These are phyloP conservation scores for Phalacrocorax pelagicus DNA, from an alignment of 2,113 vertebrate genomes.

Conservation along the genomic window DNA sequence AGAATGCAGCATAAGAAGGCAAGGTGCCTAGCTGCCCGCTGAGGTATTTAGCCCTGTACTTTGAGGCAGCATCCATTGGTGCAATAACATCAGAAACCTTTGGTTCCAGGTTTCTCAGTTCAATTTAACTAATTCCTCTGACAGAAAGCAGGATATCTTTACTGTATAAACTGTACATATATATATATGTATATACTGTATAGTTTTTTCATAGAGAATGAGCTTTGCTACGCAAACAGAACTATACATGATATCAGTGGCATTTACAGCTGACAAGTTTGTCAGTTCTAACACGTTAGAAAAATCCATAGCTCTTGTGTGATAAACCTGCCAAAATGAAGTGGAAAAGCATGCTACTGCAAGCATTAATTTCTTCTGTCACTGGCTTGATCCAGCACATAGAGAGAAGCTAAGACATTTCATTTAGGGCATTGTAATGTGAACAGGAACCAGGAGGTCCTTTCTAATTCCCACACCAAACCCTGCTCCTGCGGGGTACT, in stretches of 20 bases:
- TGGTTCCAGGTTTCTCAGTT: not conserved
- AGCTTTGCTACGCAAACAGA: not conserved
- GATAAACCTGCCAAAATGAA: slow-evolving; percentile 10
- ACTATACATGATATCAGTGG: not conserved
- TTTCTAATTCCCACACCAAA: not conserved
- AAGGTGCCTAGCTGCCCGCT: not conserved
- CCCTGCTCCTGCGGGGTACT: fast-evolving
- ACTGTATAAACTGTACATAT: too few relatives aligned
- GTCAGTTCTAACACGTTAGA: not conserved
- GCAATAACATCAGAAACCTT: not conserved
- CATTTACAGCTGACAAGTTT: slow-evolving; percentile 3
- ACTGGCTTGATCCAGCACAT: not conserved
- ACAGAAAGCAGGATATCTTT: not conserved
- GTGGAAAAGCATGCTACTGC: not conserved
- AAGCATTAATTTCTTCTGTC: not conserved
- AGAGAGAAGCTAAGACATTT: not conserved
- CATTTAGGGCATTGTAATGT: not conserved
- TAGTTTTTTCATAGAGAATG: not conserved
- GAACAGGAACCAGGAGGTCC: not conserved
- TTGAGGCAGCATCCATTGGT: not conserved
- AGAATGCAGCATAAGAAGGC: not conserved
- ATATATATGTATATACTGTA: too few relatives aligned
- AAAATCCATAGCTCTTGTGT: not conserved
- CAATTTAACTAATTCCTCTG: not conserved
- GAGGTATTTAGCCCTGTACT: not conserved